Percentiles rank a stretch among this genome's conserved stretches.
Evolutionary conservation across 2,797 vertebrate species (phyloP).

Genomic region (Peromyscus melanophrys): DNA sequence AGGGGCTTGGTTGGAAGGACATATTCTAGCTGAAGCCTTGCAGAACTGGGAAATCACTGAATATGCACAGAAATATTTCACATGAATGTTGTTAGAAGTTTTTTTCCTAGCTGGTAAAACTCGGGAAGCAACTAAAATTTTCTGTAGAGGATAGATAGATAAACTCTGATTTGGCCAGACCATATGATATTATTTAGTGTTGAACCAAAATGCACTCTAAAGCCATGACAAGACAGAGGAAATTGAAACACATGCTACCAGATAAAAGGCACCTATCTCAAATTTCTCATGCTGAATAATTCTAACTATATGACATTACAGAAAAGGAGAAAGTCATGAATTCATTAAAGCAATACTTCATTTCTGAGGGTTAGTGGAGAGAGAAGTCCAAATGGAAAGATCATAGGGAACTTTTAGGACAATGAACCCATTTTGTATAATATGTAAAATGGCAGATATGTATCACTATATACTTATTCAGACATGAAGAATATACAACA

Average conservation of each 20-base stretch:
- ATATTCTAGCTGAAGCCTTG: background rate
- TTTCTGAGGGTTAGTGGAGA: background rate
- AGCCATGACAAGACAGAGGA: background rate
- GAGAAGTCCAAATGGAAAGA: background rate
- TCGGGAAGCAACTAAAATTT: background rate
- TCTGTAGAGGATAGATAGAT: background rate
- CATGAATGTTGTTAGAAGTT: background rate
- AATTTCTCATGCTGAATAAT: background rate
- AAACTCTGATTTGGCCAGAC: background rate
- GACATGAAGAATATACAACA: background rate
- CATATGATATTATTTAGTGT: background rate
- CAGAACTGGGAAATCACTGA: background rate
- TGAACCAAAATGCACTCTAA: background rate
- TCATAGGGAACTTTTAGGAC: background rate
- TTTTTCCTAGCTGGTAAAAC: background rate
- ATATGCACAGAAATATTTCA: background rate
- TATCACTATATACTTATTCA: background rate
- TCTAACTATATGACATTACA: background rate
- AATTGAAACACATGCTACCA: background rate
- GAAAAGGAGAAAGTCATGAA: background rate
- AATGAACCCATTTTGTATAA: background rate
- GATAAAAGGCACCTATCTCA: background rate
- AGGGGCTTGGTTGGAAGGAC: background rate
- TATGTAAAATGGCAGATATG: background rate
- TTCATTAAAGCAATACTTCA: background rate